phyloP scores from a whole-genome alignment of 2,888 invertebrate species.

The Tetranychus piercei region DNA sequence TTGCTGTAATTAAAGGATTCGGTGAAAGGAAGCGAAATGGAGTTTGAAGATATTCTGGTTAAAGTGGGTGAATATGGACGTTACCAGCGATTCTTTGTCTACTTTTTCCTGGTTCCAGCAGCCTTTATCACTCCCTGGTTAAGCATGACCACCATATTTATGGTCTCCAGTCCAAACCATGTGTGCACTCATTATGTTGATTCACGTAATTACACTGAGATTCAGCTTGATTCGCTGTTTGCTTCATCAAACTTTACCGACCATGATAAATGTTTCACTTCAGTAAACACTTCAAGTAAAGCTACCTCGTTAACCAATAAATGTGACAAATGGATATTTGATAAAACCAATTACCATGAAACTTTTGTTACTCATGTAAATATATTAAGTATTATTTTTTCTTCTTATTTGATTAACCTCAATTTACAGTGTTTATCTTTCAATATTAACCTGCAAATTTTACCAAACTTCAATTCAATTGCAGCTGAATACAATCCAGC shows the following conservation, averaged over 20 bases:
- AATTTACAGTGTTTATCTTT: not conserved
- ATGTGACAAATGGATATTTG: conserved; percentile 53
- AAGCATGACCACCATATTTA: conserved; percentile 31
- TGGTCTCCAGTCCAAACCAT: conserved; percentile 41
- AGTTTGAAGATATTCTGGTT: conserved; percentile 39
- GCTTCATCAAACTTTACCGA: not conserved
- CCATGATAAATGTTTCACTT: not conserved
- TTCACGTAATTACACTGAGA: conserved; percentile 27
- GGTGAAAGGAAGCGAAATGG: conserved; percentile 28
- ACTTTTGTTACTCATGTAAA: conserved; percentile 33
- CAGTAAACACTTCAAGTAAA: not conserved
- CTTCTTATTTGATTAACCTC: not conserved
- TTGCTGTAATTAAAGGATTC: no score
- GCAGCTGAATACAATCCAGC: not conserved
- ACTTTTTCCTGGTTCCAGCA: conserved; percentile 36
- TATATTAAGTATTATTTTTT: conserved; percentile 20
- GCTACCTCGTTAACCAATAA: conserved; percentile 27
- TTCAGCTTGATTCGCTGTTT: conserved; percentile 24
- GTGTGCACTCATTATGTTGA: conserved; percentile 45
- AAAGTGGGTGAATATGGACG: conserved; percentile 39
- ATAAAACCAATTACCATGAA: conserved; percentile 45
- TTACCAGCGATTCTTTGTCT: conserved; percentile 37
- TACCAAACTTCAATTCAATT: not conserved
- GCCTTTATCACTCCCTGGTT: conserved; percentile 47
- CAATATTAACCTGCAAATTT: not conserved